A percentile compares a stretch with the other conserved stretches of the same genome.
phyloP scores from a whole-genome alignment of 2,113 vertebrate genomes.

The Sciurus niger region DNA sequence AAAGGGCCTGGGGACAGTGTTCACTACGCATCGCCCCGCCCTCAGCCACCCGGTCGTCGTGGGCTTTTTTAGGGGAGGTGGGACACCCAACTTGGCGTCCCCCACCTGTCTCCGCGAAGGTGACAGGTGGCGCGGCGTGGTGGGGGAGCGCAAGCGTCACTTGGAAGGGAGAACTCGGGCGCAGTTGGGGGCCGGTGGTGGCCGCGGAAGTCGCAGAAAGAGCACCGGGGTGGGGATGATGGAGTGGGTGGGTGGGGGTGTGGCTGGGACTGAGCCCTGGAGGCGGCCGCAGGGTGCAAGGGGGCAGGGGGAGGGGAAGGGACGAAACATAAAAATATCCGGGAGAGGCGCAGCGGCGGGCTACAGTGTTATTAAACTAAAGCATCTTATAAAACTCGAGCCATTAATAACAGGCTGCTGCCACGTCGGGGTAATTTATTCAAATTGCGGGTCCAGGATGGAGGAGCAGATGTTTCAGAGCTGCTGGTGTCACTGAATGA shows the following conservation, averaged over 20 bases:
- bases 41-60: neutral
- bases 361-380: conserved; percentile 87
- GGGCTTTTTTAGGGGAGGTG: neutral
- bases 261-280: neutral
- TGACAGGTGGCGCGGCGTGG: neutral
- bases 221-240: no score
- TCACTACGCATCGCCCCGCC: accelerated
- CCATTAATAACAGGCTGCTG: conserved; percentile 89
- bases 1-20: neutral
- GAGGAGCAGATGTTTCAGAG: conserved; percentile 90
- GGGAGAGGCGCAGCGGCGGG: conserved; percentile 82
- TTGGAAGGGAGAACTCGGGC: conserved; percentile 70
- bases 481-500: conserved; percentile 87
- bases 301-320: conserved; percentile 72
- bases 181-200: conserved; percentile 72
- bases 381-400: conserved; percentile 89
- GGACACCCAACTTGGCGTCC: no score
- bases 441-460: conserved; percentile 89
- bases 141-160: conserved; percentile 72
- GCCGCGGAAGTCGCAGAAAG: accelerated
- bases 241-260: no score
- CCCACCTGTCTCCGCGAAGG: conserved; percentile 56
- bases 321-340: conserved; percentile 82
- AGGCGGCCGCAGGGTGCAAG: neutral
- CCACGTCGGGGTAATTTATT: conserved; percentile 92